Evolutionary conservation across 2,888 invertebrate species (phyloP).

Genomic region (Lithophane semibrunnea): DNA sequence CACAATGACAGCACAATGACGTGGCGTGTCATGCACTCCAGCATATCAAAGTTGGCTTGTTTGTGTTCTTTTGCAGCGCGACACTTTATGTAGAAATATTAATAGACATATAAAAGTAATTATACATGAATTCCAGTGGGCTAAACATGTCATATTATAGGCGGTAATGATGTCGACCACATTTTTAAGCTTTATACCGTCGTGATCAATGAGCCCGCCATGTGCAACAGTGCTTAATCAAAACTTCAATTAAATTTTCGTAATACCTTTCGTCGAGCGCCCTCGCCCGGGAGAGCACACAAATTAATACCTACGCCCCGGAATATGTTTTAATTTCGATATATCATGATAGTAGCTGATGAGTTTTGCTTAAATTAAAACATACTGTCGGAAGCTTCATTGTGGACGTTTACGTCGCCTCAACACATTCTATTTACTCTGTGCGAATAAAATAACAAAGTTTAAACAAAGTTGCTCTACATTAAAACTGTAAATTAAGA

Average conservation of each 20-base stretch:
- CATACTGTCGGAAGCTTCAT: constrained; percentile 35
- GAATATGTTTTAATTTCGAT: constrained; percentile 82
- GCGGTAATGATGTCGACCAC: constrained; percentile 52
- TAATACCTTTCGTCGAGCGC: constrained; percentile 84
- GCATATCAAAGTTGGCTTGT: too few relatives aligned
- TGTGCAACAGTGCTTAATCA: constrained; percentile 86
- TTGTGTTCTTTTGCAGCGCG: too few relatives aligned
- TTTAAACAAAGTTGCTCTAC: constrained; percentile 47
- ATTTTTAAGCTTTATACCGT: constrained; percentile 68
- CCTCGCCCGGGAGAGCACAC: constrained; percentile 78
- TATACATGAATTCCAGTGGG: constrained; percentile 34
- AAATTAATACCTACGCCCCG: constrained; percentile 81
- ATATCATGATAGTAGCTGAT: constrained; percentile 69
- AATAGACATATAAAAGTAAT: constrained; percentile 25
- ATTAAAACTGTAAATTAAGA: constrained; percentile 63
- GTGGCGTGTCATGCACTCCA: too few relatives aligned
- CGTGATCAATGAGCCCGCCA: constrained; percentile 71
- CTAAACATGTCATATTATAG: constrained; percentile 29
- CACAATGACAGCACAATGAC: too few relatives aligned
- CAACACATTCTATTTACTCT: constrained; percentile 26
- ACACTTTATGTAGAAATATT: too few relatives aligned
- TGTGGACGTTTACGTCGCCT: constrained; percentile 41
- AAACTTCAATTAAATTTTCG: constrained; percentile 89
- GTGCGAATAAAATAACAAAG: constrained; percentile 29
- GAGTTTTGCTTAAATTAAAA: constrained; percentile 71